phyloP scores from a whole-genome alignment of 2,797 vertebrate species.

The Odontamblyopus lacepedii region DNA sequence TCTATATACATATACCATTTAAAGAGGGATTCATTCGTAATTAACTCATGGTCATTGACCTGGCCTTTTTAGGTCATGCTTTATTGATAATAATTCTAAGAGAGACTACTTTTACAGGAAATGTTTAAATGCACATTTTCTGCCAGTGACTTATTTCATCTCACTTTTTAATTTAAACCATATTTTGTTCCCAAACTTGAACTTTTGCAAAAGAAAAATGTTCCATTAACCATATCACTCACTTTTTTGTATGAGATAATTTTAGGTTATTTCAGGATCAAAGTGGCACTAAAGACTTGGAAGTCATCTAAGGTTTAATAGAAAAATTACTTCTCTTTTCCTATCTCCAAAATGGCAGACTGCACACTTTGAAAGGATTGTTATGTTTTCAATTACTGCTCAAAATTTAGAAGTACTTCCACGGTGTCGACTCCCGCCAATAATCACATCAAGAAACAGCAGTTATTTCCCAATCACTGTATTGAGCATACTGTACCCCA shows the following conservation, averaged over 20 bases:
- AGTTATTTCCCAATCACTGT: not conserved
- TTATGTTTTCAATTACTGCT: constrained; percentile 4
- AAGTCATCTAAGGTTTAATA: constrained; percentile 12
- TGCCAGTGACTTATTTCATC: not conserved
- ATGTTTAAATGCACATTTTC: not conserved
- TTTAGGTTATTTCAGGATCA: constrained; percentile 10
- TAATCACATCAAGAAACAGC: constrained; percentile 5
- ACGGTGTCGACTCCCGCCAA: not conserved
- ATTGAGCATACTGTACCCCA: not conserved
- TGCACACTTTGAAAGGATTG: constrained; percentile 2
- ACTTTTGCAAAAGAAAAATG: constrained; percentile 9
- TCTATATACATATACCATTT: no score
- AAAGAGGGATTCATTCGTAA: not conserved
- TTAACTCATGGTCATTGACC: not conserved
- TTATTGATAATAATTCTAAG: not conserved
- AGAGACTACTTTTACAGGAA: not conserved
- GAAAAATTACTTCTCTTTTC: constrained; percentile 2
- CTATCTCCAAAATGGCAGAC: constrained; percentile 10
- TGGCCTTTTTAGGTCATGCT: not conserved
- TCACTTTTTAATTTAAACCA: constrained; percentile 4
- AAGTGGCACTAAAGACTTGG: constrained; percentile 11
- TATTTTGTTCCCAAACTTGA: constrained; percentile 12
- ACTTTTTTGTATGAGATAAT: constrained; percentile 4
- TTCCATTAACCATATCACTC: constrained; percentile 5
- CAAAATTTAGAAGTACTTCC: not conserved